These are phyloP conservation scores for Myripristis jacobus DNA, from an alignment of 2,797 vertebrate species.

Conservation along the genomic window DNA sequence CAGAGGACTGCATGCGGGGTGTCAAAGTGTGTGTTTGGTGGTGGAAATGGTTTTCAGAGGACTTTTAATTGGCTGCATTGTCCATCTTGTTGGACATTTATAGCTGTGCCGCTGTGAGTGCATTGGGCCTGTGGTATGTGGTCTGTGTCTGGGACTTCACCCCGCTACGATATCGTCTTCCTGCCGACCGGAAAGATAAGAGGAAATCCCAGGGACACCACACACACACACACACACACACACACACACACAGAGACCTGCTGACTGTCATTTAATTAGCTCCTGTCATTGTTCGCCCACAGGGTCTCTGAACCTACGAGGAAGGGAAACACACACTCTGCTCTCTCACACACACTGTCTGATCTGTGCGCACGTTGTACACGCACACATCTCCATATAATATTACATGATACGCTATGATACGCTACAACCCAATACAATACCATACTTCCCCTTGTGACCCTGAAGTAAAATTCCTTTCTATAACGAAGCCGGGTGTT, in stretches of 20 bases:
- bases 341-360: slow-evolving; percentile 38
- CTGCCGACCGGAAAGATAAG: slow-evolving; percentile 62
- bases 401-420: no score
- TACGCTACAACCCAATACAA: slow-evolving; percentile 2
- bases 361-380: slow-evolving; percentile 3
- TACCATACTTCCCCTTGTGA: slow-evolving; percentile 24
- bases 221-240: slow-evolving; percentile 7
- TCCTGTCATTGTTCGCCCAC: slow-evolving; percentile 76
- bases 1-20: not conserved
- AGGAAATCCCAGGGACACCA: slow-evolving; percentile 53
- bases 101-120: slow-evolving; percentile 1
- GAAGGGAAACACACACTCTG: slow-evolving; percentile 54
- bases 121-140: slow-evolving; percentile 1
- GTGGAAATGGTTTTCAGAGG: slow-evolving; percentile 15
- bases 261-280: slow-evolving; percentile 74
- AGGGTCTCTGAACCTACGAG: slow-evolving; percentile 77
- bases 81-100: slow-evolving; percentile 14
- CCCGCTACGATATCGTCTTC: slow-evolving; percentile 56
- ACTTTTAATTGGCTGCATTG: slow-evolving; percentile 21
- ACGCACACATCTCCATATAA: not conserved
- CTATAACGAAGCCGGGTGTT: slow-evolving; percentile 14
- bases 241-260: slow-evolving; percentile 47
- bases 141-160: slow-evolving; percentile 6
- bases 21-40: no score
- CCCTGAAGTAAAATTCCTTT: slow-evolving; percentile 21